phyloP scores from a whole-genome alignment of 2,797 vertebrate species.

The Acanthopagrus latus region DNA sequence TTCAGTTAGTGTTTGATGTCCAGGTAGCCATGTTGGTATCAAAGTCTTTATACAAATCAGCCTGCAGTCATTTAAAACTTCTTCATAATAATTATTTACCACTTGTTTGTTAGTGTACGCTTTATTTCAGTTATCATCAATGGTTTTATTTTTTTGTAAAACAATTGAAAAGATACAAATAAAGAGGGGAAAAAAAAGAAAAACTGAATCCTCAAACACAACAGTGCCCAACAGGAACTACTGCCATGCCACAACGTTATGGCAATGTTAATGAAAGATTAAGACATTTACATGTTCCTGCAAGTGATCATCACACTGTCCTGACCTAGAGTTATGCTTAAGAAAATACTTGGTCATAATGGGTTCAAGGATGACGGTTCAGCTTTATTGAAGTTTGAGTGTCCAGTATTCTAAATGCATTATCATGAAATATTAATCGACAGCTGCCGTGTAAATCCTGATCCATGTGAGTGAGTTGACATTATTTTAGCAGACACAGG shows the following conservation, averaged over 20 bases:
- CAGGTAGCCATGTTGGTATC: too few species aligned
- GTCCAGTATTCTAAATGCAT: neutral
- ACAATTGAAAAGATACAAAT: neutral
- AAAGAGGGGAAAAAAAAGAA: neutral
- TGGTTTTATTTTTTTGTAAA: neutral
- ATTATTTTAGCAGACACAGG: neutral
- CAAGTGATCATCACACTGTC: neutral
- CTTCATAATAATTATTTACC: too few species aligned
- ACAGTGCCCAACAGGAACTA: neutral
- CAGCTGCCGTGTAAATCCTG: neutral
- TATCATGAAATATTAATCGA: neutral
- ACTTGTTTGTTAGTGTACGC: too few species aligned
- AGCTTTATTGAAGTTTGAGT: neutral
- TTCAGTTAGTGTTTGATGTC: too few species aligned
- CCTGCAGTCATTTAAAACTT: too few species aligned
- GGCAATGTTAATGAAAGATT: too few species aligned
- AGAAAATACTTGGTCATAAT: neutral
- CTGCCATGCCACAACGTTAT: neutral
- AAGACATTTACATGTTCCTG: neutral
- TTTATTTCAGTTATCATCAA: neutral
- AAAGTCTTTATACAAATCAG: too few species aligned
- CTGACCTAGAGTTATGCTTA: neutral
- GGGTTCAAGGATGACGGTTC: neutral
- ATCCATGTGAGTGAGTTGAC: conserved; percentile 2
- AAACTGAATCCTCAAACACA: neutral